phyloP scores from a whole-genome alignment of 2,797 vertebrate species.

The Myiotriccus ornatus region DNA sequence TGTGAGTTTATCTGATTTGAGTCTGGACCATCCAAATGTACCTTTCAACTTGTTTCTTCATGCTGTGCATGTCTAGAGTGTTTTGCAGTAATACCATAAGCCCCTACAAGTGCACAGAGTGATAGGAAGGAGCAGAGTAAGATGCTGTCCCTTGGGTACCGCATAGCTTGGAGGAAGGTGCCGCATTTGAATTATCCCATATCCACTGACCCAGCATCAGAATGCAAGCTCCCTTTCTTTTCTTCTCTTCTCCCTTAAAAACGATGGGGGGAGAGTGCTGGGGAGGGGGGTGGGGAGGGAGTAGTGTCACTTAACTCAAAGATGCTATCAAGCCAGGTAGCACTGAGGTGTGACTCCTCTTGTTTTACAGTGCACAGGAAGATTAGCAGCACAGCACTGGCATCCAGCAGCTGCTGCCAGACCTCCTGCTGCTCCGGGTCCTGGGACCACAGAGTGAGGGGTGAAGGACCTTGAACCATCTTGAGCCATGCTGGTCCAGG shows the following conservation, averaged over 20 bases:
- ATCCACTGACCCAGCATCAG: constrained; percentile 44
- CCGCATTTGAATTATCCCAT: constrained; percentile 50
- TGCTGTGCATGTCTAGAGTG: constrained; percentile 58
- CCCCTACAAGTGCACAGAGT: constrained; percentile 57
- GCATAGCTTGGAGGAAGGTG: constrained; percentile 45
- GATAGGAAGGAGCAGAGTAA: constrained; percentile 53
- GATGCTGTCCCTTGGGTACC: constrained; percentile 4
- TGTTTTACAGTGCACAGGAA: not conserved
- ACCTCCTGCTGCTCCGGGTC: not conserved
- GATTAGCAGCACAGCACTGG: not conserved
- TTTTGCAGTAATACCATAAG: constrained; percentile 64
- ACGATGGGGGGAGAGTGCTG: not conserved
- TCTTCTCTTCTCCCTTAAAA: not conserved
- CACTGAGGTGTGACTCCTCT: not conserved
- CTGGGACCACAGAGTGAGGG: not conserved
- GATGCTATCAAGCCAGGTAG: not conserved
- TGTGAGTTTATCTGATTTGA: constrained; percentile 66
- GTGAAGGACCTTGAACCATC: not conserved
- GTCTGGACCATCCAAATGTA: constrained; percentile 44
- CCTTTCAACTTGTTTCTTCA: constrained; percentile 61
- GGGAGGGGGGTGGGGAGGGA: not conserved
- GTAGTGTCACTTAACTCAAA: not conserved
- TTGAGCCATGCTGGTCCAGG: not conserved
- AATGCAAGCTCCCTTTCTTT: constrained; percentile 9
- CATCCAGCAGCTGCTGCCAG: not conserved